A percentile compares a stretch with the other conserved stretches of the same genome.
phyloP scores from a whole-genome alignment of 2,888 invertebrate genomes.

The Rhynchonema sp. region DNA sequence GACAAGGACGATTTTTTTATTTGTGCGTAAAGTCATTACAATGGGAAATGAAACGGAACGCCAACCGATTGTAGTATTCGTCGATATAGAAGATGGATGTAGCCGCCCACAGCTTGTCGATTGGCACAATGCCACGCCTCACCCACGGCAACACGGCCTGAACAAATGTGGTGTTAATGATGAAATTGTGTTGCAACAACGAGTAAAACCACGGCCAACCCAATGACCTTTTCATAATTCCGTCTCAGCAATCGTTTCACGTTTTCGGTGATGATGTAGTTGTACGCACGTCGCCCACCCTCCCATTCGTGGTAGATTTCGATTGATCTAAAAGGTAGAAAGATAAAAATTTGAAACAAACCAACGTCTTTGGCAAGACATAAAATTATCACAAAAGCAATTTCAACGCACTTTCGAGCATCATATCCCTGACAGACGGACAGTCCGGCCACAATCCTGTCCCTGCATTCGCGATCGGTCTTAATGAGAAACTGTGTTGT shows the following conservation, averaged over 20 bases:
- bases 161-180: too few relatives aligned
- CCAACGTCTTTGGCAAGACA: too few relatives aligned
- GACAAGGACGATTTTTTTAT: too few relatives aligned
- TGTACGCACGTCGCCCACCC: conserved; percentile 51
- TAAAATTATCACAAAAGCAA: background rate
- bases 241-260: conserved; percentile 66
- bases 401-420: conserved; percentile 50
- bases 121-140: conserved; percentile 29
- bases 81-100: conserved; percentile 70
- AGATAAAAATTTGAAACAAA: too few relatives aligned
- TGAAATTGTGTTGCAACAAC: too few relatives aligned
- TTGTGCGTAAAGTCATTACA: too few relatives aligned
- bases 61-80: conserved; percentile 53
- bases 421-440: conserved; percentile 87
- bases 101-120: conserved; percentile 60
- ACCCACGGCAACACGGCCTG: conserved; percentile 15
- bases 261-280: conserved; percentile 79
- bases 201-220: too few relatives aligned
- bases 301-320: conserved; percentile 18
- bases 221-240: conserved; percentile 44
- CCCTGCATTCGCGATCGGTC: background rate
- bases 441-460: conserved; percentile 58
- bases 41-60: too few relatives aligned
- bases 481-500: conserved; percentile 45
- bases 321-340: background rate